A percentile compares a stretch with the other conserved stretches of the same genome.
Evolutionary conservation across 2,888 invertebrate species (phyloP).

Genomic region (Trachelus tabidus): DNA sequence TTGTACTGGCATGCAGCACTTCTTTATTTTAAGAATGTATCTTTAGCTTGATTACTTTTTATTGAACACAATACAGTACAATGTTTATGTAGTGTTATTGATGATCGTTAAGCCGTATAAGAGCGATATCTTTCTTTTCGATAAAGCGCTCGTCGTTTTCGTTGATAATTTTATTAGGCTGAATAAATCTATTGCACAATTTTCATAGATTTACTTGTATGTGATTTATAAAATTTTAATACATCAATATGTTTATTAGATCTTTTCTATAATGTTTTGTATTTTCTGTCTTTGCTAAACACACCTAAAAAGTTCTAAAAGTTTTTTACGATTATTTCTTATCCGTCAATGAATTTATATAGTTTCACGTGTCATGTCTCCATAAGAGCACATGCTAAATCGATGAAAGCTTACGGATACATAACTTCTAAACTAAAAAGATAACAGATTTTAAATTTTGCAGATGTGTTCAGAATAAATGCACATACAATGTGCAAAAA

Average conservation of each 20-base stretch:
- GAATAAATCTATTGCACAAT: neutral
- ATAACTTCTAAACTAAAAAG: too few species aligned
- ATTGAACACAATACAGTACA: neutral
- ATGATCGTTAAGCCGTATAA: neutral
- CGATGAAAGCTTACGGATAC: too few species aligned
- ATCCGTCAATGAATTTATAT: neutral
- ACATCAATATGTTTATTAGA: neutral
- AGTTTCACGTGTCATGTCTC: neutral
- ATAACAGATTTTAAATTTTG: too few species aligned
- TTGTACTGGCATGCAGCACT: neutral
- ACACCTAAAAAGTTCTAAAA: neutral
- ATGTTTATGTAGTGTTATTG: neutral
- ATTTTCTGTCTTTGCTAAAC: slow-evolving; percentile 16
- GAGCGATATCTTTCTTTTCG: neutral
- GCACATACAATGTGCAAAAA: neutral
- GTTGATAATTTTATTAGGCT: neutral
- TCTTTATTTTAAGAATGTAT: neutral
- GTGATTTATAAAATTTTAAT: neutral
- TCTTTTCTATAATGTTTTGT: neutral
- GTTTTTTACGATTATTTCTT: neutral
- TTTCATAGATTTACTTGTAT: neutral
- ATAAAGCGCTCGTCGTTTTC: neutral
- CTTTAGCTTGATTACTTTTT: neutral
- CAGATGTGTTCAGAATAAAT: neutral
- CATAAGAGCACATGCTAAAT: too few species aligned